phyloP scores from a whole-genome alignment of 2,888 invertebrate species.

The Lumbricus terrestris region DNA sequence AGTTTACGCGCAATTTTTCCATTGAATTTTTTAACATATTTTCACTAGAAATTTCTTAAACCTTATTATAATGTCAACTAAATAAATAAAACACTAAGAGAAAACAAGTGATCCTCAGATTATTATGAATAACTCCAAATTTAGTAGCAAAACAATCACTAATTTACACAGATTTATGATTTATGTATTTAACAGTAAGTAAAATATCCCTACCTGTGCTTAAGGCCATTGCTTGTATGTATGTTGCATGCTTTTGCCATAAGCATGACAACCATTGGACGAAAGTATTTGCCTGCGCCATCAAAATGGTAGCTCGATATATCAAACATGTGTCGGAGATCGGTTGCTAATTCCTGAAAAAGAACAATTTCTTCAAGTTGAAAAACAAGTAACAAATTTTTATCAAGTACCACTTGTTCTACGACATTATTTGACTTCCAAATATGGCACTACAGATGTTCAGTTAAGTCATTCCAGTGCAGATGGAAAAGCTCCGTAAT shows the following conservation, averaged over 20 bases:
- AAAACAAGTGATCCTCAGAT: not conserved
- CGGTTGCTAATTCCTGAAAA: slow-evolving; percentile 24
- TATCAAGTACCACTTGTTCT: not conserved
- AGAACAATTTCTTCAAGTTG: not conserved
- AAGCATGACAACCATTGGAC: slow-evolving; percentile 90
- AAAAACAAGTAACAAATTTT: not conserved
- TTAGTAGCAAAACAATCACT: not conserved
- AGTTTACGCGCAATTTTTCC: too few species aligned
- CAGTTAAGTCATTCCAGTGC: too few species aligned
- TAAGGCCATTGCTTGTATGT: slow-evolving; percentile 37
- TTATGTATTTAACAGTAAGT: not conserved
- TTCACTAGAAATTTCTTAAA: not conserved
- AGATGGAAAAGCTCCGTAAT: too few species aligned
- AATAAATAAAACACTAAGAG: not conserved
- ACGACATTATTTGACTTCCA: not conserved
- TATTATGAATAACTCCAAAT: not conserved
- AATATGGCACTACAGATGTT: not conserved
- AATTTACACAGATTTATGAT: not conserved
- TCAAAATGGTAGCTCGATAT: slow-evolving; percentile 97
- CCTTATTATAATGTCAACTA: not conserved
- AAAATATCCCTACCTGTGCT: not conserved
- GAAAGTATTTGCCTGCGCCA: slow-evolving; percentile 93
- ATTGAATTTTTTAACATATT: too few species aligned
- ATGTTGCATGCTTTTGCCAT: slow-evolving; percentile 77
- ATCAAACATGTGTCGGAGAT: slow-evolving; percentile 71